Evolutionary conservation across 2,797 vertebrate genomes (phyloP).

Genomic region (Periparus ater): DNA sequence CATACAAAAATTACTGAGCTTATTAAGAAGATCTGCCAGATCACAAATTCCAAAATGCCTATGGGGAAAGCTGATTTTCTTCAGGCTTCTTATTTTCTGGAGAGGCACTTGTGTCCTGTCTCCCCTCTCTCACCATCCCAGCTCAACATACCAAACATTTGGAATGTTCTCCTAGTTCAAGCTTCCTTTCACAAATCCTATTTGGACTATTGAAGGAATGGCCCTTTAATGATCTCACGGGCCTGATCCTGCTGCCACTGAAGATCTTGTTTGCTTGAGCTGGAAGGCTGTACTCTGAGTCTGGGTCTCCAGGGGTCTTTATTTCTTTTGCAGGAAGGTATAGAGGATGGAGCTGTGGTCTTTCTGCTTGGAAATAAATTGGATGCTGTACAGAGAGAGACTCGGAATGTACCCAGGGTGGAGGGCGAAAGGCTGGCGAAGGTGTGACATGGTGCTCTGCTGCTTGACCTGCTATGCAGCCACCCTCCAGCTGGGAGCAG

Average conservation of each 20-base stretch:
- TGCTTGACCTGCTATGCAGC: not conserved
- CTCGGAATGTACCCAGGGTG: constrained; percentile 61
- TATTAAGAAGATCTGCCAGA: not conserved
- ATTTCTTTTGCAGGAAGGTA: constrained; percentile 74
- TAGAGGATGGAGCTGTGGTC: constrained; percentile 74
- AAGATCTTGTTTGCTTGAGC: not conserved
- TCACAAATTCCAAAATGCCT: not conserved
- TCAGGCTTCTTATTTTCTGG: not conserved
- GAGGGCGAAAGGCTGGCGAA: constrained; percentile 80
- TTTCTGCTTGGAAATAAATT: constrained; percentile 83
- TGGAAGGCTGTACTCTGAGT: not conserved
- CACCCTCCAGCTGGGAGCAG: not conserved
- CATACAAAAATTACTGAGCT: not conserved
- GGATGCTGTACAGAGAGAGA: constrained; percentile 61
- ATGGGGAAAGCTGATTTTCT: not conserved
- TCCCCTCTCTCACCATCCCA: not conserved
- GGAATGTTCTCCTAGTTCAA: not conserved
- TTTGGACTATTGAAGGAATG: not conserved
- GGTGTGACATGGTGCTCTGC: constrained; percentile 62
- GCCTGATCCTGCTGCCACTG: not conserved
- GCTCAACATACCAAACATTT: not conserved
- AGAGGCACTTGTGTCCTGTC: not conserved
- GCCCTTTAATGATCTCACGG: not conserved
- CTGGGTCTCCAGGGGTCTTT: not conserved
- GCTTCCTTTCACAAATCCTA: not conserved